A percentile compares a stretch with the other conserved stretches of the same genome.
Evolutionary conservation across 2,113 vertebrate genomes (phyloP).

Genomic region (Gopherus evgoodei): DNA sequence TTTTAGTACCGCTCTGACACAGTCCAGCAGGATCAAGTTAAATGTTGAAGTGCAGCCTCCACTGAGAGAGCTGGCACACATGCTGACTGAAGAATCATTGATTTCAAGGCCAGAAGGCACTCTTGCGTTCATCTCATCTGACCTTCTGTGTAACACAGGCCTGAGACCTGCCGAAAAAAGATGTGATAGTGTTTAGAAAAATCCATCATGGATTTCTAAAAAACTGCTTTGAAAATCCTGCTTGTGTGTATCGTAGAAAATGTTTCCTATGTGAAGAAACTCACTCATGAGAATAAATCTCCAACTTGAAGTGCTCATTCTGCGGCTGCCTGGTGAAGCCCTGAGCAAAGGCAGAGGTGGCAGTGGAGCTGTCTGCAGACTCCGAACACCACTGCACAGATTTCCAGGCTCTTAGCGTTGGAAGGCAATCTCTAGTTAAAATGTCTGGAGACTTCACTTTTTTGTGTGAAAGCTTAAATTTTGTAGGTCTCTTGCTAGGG

Average conservation of each 20-base stretch:
- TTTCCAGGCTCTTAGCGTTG: not conserved
- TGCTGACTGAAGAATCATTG: not conserved
- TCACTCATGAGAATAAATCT: not conserved
- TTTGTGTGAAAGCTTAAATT: not conserved
- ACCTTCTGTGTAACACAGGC: too few species aligned
- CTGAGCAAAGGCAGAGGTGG: not conserved
- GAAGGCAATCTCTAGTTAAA: not conserved
- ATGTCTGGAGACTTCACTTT: not conserved
- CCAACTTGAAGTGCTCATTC: not conserved
- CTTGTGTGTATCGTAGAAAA: not conserved
- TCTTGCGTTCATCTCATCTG: too few species aligned
- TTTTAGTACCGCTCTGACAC: not conserved
- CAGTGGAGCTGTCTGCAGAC: rapidly evolving
- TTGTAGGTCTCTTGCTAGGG: constrained; percentile 16
- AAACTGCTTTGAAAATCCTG: not conserved
- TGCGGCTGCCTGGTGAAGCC: not conserved
- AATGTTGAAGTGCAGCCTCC: not conserved
- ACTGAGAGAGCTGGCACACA: not conserved
- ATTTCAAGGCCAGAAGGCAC: too few species aligned
- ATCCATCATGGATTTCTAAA: not conserved
- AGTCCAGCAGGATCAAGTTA: too few species aligned
- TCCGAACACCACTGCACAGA: not conserved
- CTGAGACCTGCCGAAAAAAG: not conserved
- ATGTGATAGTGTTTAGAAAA: not conserved
- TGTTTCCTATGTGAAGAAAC: not conserved